Conservation (phyloP, 2,797 vertebrate species). For the Sitta carolinensis region DNA sequence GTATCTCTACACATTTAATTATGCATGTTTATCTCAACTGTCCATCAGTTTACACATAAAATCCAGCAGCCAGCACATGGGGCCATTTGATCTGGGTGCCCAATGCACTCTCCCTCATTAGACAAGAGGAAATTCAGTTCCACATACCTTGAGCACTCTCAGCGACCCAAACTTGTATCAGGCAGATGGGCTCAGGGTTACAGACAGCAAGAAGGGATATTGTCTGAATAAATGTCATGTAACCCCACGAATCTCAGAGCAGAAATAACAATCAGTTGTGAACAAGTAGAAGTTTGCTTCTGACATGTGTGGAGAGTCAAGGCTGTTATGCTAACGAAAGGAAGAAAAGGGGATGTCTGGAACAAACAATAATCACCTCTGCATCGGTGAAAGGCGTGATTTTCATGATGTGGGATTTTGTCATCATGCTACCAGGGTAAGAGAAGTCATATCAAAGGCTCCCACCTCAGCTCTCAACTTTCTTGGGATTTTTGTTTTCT, state of each 20-base stretch:
- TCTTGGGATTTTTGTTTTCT: neutral
- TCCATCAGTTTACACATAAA: neutral
- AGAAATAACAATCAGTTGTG: neutral
- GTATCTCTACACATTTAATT: neutral
- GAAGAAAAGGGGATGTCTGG: neutral
- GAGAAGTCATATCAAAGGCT: neutral
- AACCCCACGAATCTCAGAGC: neutral
- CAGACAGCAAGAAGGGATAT: neutral
- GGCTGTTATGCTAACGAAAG: neutral
- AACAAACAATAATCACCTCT: neutral
- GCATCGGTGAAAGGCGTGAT: neutral
- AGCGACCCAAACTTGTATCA: neutral
- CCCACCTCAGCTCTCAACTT: neutral
- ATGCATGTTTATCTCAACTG: neutral
- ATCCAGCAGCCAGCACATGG: neutral
- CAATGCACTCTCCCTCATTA: accelerated
- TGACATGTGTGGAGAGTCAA: accelerated
- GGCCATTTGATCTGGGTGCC: neutral
- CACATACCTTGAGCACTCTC: neutral
- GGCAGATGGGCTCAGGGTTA: neutral
- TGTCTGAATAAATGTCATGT: neutral
- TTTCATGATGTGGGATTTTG: neutral
- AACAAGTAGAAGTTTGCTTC: neutral
- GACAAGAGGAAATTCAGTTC: neutral
- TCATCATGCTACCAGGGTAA: neutral